phyloP scores from a whole-genome alignment of 2,113 vertebrate species.

The Phocoena phocoena region DNA sequence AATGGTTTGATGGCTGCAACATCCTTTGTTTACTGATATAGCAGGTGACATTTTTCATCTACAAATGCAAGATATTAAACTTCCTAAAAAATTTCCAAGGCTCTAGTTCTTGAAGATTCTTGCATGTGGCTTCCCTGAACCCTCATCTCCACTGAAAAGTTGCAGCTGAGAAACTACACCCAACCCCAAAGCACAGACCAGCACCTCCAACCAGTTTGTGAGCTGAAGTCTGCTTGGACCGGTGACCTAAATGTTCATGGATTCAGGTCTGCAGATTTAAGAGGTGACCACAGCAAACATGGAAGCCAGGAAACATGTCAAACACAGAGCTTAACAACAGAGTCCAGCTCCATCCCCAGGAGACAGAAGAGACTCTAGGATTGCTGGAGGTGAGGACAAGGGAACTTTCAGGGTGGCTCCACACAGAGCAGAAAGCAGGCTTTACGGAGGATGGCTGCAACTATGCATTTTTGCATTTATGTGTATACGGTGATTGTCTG shows the following conservation, averaged over 20 bases:
- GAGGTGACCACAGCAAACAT: neutral
- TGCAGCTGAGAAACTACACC: neutral
- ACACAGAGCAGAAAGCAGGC: neutral
- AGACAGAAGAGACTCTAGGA: neutral
- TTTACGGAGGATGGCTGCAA: rapidly evolving
- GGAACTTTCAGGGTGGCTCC: neutral
- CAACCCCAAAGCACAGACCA: neutral
- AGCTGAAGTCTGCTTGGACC: neutral
- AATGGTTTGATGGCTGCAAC: neutral
- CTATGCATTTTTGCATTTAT: rapidly evolving
- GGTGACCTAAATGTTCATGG: neutral
- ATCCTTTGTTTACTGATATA: neutral
- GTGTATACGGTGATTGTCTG: neutral
- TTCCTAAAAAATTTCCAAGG: neutral
- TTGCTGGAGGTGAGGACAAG: neutral
- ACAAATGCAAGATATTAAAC: neutral
- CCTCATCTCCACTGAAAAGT: neutral
- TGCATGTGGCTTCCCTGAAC: neutral
- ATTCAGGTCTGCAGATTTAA: neutral
- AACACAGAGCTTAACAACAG: neutral
- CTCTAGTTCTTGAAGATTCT: neutral
- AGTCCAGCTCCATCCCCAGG: neutral
- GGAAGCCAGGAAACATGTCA: neutral
- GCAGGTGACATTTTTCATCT: neutral
- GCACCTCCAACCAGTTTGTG: neutral